Evolutionary conservation across 23 tunicate species (phyloP).

Genomic region (Corella eumyota): DNA sequence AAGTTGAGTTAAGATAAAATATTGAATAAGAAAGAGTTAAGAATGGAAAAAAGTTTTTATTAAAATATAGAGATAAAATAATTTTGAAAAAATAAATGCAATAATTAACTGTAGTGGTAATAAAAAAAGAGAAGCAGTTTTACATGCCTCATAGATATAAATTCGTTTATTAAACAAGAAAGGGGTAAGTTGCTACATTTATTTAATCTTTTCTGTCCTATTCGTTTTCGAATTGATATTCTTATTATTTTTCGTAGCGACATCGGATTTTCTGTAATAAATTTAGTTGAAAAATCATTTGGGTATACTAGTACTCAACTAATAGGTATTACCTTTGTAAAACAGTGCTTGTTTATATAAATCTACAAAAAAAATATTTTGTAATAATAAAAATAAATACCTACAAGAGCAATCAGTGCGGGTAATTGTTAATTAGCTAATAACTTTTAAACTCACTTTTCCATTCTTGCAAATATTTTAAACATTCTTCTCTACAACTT

Average conservation of each 20-base stretch:
- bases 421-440: not conserved
- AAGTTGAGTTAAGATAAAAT: no score
- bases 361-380: not conserved
- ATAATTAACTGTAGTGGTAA: no score
- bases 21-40: no score
- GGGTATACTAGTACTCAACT: no score
- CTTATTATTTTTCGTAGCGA: constrained; percentile 17
- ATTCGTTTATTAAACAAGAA: no score
- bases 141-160: no score
- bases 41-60: no score
- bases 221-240: constrained; percentile 19
- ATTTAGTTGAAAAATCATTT: not conserved
- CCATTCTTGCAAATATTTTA: constrained; percentile 26
- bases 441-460: constrained; percentile 16
- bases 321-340: not conserved
- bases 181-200: no score
- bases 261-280: constrained; percentile 39
- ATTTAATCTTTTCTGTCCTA: constrained; percentile 35
- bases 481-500: constrained; percentile 28
- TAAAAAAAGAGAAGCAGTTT: no score
- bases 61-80: no score
- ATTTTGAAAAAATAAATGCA: no score
- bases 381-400: not conserved
- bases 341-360: not conserved
- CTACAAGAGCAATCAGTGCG: no score